Percentiles rank a stretch among this genome's conserved stretches.
Evolutionary conservation across 1,140 invertebrate genomes (phyloP).

Genomic region (Trichonephila clavata): DNA sequence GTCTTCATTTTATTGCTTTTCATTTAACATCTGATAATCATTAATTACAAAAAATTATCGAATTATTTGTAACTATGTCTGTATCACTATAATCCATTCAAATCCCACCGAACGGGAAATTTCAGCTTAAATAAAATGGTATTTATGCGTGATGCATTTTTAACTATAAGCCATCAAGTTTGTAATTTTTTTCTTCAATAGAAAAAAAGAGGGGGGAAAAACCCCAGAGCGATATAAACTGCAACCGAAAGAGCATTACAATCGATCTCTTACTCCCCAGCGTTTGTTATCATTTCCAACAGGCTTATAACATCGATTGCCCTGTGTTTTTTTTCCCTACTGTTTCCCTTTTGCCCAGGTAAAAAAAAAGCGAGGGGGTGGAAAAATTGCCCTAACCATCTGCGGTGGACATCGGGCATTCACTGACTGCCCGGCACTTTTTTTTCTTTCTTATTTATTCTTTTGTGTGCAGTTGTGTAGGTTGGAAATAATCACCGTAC

Average conservation of each 20-base stretch:
- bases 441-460: not conserved
- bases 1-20: not conserved
- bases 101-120: not conserved
- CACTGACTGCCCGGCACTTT: not conserved
- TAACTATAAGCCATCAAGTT: not conserved
- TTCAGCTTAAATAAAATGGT: not conserved
- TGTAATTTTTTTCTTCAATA: not conserved
- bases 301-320: constrained; percentile 34
- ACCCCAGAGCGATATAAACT: not conserved
- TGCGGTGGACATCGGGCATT: constrained; percentile 32
- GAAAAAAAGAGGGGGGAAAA: no score
- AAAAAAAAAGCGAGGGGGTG: not conserved
- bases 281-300: constrained; percentile 46
- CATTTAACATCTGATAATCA: not conserved
- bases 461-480: not conserved
- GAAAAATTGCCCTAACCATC: not conserved
- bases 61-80: not conserved
- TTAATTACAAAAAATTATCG: not conserved
- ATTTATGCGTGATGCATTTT: not conserved
- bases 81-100: not conserved
- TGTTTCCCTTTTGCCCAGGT: not conserved
- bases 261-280: not conserved
- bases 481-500: constrained; percentile 38
- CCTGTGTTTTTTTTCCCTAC: not conserved
- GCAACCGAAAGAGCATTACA: not conserved